Evolutionary conservation across 2,797 vertebrate species (phyloP).

Genomic region (Agapornis canus): DNA sequence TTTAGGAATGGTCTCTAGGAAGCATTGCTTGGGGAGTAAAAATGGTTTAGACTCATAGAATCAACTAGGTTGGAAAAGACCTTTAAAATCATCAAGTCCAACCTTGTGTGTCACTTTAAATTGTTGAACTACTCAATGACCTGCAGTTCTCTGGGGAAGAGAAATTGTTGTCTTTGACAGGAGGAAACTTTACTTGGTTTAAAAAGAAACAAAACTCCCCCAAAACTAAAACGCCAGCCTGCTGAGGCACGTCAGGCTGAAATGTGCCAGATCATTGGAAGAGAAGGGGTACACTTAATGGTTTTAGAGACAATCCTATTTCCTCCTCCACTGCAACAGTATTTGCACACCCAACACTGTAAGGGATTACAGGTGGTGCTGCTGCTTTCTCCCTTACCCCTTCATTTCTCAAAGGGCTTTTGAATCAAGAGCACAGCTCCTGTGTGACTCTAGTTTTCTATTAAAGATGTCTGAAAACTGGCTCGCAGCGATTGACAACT

Average conservation of each 20-base stretch:
- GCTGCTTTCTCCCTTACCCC: background rate
- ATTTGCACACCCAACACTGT: accelerated
- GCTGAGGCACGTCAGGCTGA: background rate
- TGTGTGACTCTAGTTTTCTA: background rate
- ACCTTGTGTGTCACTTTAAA: background rate
- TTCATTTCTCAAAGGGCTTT: background rate
- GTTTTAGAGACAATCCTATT: background rate
- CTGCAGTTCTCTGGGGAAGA: background rate
- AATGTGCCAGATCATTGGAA: background rate
- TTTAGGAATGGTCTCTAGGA: background rate
- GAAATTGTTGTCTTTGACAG: background rate
- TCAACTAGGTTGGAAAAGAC: background rate
- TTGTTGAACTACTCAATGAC: background rate
- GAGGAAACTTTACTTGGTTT: background rate
- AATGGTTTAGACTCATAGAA: background rate
- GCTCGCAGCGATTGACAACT: slow-evolving; percentile 24
- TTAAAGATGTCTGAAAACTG: background rate
- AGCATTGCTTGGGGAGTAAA: background rate
- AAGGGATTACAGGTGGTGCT: background rate
- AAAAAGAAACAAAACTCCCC: background rate
- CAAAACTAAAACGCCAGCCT: background rate
- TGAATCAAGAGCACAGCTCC: background rate
- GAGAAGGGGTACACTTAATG: background rate
- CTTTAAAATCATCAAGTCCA: background rate
- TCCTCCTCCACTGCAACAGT: background rate